These are phyloP conservation scores for Microcaecilia unicolor DNA, from an alignment of 2,797 vertebrate species.

Conservation along the genomic window DNA sequence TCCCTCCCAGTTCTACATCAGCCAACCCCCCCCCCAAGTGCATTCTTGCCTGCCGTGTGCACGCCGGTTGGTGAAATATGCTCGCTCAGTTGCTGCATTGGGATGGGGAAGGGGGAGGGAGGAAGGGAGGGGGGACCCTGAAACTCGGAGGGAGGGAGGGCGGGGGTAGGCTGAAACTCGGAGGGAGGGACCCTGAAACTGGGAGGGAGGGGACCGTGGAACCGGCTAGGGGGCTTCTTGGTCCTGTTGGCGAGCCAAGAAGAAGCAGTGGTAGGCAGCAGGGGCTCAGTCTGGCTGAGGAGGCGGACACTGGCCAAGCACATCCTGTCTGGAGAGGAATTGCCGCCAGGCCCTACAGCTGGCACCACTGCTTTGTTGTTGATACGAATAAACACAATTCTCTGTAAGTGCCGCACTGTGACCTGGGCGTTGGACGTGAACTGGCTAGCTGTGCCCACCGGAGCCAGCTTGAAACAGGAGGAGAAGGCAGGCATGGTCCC, in stretches of 20 bases:
- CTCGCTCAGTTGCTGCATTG: no score
- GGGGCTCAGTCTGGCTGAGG: background rate
- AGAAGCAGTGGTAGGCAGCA: background rate
- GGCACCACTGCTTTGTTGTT: constrained; percentile 21
- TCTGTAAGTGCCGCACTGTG: constrained; percentile 60
- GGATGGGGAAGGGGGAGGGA: no score
- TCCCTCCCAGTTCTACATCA: no score
- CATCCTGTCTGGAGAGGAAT: constrained; percentile 21
- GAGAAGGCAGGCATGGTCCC: constrained; percentile 78
- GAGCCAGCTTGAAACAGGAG: constrained; percentile 67
- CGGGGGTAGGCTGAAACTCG: no score
- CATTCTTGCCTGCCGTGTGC: no score
- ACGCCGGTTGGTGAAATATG: no score
- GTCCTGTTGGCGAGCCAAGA: background rate
- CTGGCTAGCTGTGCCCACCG: constrained; percentile 44
- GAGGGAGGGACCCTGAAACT: no score
- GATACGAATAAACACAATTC: constrained; percentile 52
- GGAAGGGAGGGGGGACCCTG: no score
- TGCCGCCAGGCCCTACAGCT: constrained; percentile 3
- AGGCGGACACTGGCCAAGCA: background rate
- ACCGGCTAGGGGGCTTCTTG: background rate
- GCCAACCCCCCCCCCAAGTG: no score
- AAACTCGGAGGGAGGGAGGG: no score
- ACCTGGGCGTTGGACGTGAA: constrained; percentile 75
- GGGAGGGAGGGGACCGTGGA: no score